Conservation (phyloP, 2,888 invertebrate genomes). For the Cistogaster globosa region DNA sequence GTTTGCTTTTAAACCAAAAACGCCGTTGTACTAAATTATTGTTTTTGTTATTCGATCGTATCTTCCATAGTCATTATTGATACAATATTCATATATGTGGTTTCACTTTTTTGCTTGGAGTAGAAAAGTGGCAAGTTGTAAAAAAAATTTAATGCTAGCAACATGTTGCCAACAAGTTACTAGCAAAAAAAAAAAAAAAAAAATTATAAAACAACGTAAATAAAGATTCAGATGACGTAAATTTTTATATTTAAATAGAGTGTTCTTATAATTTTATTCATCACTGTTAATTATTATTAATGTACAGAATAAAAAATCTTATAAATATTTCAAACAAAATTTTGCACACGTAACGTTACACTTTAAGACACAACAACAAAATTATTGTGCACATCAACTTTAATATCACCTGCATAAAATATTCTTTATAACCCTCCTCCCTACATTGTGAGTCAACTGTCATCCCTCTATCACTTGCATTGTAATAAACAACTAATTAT, state of each 20-base stretch:
- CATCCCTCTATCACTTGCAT: not conserved
- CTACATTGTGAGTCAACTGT: constrained; percentile 3
- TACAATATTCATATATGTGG: no score
- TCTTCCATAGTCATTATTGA: no score
- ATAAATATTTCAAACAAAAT: constrained; percentile 43
- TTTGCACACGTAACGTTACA: constrained; percentile 60
- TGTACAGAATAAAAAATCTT: not conserved
- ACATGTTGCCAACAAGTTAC: not conserved
- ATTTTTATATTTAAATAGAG: not conserved
- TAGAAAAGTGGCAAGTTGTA: not conserved
- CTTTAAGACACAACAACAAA: constrained; percentile 9
- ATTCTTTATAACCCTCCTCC: constrained; percentile 17
- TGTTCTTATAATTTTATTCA: constrained; percentile 25
- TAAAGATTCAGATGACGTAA: not conserved
- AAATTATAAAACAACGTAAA: not conserved
- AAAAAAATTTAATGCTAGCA: not conserved
- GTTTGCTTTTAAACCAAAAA: no score
- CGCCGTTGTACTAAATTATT: no score
- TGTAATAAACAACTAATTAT: not conserved
- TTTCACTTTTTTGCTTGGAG: no score
- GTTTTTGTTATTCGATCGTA: no score
- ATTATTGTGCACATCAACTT: constrained; percentile 34
- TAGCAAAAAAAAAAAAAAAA: no score
- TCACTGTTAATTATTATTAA: constrained; percentile 11
- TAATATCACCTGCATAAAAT: constrained; percentile 44